Evolutionary conservation across 2,113 vertebrate species (phyloP), one percentile per base, ranked within the genome.

Genomic region (Ancistrus triradiatus): DNA sequence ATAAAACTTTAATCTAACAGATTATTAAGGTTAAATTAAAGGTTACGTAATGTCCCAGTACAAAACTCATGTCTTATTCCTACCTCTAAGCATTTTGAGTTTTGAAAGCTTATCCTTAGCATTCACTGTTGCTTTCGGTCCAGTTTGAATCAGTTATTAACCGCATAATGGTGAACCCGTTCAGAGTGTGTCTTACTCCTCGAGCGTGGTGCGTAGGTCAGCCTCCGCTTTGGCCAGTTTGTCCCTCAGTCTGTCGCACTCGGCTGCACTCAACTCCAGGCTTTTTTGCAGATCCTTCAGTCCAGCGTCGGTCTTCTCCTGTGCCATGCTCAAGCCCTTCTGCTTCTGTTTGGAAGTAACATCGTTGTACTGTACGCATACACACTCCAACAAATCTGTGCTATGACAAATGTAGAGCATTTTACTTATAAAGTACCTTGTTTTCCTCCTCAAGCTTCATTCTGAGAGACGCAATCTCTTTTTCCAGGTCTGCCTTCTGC

Each of bases 191-290:
- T 87, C 93, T 92, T 80, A 98, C 95, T 98, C 95, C 51, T 98
- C 95, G n/a, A 97, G 77, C 61, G 91, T 87, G 50, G 77, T 86
- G 66, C 88, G 84, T 35, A 98, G 91, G 19, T 97, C 93, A 2
- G 68, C 86, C 79, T 98, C 95, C 0, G 85, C 88, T 69, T 92
- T 91, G 53, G 86, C 72, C 6, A 96, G 84, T 55, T 87, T 90
- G 44, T 84, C 86, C 73, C 80, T 85, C 69, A 96, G 80, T 22
- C 28, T 43, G 15, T 84, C 80, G 40, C 85, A 90, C 76, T 94
- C 93, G 2, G 87, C 73, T 46, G 72, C 18, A 44, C 80, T 87
- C 38, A 72, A 43, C 58, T 90, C 84, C 3, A 92, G 84, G 40
- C 85, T 85, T 71, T 75, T 74, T 61, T 84, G 88, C 44, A 94